Percentiles rank a stretch among this genome's conserved stretches.
These are phyloP conservation scores for Rhodeus uyekii DNA, from an alignment of 2,797 vertebrate genomes.

Conservation along the genomic window DNA sequence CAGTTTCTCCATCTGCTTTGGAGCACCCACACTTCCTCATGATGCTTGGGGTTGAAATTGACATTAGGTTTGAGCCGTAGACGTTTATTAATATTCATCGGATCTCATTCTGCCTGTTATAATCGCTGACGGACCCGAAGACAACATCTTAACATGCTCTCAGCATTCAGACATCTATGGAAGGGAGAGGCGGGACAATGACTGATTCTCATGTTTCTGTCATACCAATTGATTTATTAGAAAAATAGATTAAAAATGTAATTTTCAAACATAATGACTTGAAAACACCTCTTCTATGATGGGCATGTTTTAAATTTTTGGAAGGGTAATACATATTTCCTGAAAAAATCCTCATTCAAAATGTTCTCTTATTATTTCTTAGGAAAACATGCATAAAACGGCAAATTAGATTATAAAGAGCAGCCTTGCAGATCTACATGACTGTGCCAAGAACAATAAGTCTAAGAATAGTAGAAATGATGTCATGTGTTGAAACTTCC, in stretches of 20 bases:
- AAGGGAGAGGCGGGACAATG: conserved; percentile 60
- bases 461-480: too few relatives aligned
- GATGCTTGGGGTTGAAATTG: conserved; percentile 15
- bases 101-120: conserved; percentile 38
- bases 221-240: not conserved
- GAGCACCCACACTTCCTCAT: conserved; percentile 25
- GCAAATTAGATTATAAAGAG: not conserved
- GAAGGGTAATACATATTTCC: too few relatives aligned
- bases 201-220: not conserved
- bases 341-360: too few relatives aligned
- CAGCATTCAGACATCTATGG: conserved; percentile 60
- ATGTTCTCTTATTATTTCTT: not conserved
- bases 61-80: conserved; percentile 2
- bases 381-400: not conserved
- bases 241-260: not conserved
- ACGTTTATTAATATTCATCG: conserved; percentile 57
- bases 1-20: conserved; percentile 39
- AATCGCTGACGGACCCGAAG: conserved; percentile 49
- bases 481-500: not conserved
- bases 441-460: not conserved
- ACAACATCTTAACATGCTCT: conserved; percentile 47
- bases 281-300: not conserved
- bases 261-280: not conserved
- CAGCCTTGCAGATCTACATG: not conserved
- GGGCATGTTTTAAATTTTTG: not conserved